Conservation (phyloP, 2,113 vertebrate genomes). For the Silurus asotus region DNA sequence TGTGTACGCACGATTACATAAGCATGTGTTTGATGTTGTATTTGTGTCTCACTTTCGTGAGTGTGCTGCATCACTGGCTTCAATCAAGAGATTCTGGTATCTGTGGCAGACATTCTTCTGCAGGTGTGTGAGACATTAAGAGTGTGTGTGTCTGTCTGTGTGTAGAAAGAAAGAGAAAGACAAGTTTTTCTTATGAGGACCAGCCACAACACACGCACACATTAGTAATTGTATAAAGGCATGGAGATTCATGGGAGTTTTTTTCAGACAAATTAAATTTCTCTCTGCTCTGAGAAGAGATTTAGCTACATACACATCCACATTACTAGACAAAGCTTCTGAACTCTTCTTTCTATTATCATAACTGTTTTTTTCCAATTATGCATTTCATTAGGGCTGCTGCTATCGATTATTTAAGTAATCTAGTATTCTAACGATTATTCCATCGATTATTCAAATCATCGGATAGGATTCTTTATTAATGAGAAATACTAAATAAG, state of each 20-base stretch:
- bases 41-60: conserved; percentile 15
- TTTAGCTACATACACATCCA: background rate
- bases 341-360: too few relatives aligned
- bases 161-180: background rate
- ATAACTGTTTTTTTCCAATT: too few relatives aligned
- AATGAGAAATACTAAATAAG: too few relatives aligned
- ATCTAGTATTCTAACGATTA: too few relatives aligned
- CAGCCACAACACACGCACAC: background rate
- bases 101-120: conserved; percentile 34
- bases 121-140: conserved; percentile 54
- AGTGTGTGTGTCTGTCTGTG: conserved; percentile 44
- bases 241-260: background rate
- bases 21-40: conserved; percentile 31
- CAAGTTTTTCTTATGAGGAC: background rate
- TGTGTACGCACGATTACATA: background rate
- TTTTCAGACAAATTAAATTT: background rate
- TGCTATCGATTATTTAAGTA: too few relatives aligned
- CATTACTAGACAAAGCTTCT: too few relatives aligned
- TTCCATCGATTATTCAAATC: too few relatives aligned
- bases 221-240: background rate
- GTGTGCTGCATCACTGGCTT: conserved; percentile 22
- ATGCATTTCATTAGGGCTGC: too few relatives aligned
- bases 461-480: too few relatives aligned
- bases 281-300: background rate
- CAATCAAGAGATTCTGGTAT: conserved; percentile 21